These are phyloP conservation scores for Asobara japonica DNA, from an alignment of 1,140 invertebrate genomes.

Conservation along the genomic window DNA sequence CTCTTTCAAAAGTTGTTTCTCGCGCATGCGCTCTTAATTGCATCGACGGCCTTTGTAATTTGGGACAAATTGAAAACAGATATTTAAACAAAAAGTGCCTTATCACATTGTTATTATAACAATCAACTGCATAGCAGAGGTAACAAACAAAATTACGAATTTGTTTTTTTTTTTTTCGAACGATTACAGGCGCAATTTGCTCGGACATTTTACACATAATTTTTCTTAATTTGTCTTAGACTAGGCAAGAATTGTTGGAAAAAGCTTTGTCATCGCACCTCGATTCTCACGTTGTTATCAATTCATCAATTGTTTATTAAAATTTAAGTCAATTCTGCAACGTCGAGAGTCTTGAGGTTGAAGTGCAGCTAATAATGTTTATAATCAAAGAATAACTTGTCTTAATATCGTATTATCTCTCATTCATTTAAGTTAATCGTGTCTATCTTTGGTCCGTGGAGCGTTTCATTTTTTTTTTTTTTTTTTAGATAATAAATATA, in stretches of 20 bases:
- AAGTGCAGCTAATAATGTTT: constrained; percentile 51
- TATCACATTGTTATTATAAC: constrained; percentile 24
- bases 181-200: not conserved
- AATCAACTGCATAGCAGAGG: constrained; percentile 42
- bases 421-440: constrained; percentile 44
- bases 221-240: not conserved
- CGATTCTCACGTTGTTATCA: not conserved
- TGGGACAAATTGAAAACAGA: not conserved
- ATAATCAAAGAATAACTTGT: constrained; percentile 31
- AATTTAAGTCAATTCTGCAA: constrained; percentile 7
- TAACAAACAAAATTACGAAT: constrained; percentile 35
- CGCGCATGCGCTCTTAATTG: too few relatives aligned
- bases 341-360: too few relatives aligned
- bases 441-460: constrained; percentile 55
- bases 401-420: constrained; percentile 8
- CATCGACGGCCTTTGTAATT: too few relatives aligned
- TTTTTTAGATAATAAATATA: constrained; percentile 33
- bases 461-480: constrained; percentile 49
- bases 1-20: too few relatives aligned
- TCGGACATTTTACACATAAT: constrained; percentile 19
- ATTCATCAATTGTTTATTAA: not conserved
- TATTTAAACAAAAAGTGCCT: not conserved
- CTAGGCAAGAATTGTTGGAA: not conserved
- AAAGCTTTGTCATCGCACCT: not conserved
- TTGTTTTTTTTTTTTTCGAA: too few relatives aligned